Conservation (phyloP, 1,140 invertebrate species). For the Cotesia vestalis region DNA sequence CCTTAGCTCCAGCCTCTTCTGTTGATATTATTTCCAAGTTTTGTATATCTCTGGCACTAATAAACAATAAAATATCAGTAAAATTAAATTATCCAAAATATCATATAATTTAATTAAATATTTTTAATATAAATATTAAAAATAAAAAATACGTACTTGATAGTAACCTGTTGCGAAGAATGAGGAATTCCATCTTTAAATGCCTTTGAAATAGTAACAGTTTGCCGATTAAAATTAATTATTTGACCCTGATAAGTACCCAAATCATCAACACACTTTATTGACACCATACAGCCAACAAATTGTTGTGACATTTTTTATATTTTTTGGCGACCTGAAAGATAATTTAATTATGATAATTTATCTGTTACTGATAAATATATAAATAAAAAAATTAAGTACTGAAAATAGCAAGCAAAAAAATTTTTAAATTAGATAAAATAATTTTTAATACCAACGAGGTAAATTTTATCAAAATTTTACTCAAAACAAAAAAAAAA, state of each 20-base stretch:
- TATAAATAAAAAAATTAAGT: too few species aligned
- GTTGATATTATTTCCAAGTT: conserved; percentile 71
- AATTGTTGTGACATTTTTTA: conserved; percentile 71
- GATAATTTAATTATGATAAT: too few species aligned
- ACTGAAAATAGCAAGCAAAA: too few species aligned
- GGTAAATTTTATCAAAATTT: too few species aligned
- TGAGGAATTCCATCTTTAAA: conserved; percentile 84
- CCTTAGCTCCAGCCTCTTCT: conserved; percentile 54
- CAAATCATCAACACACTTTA: conserved; percentile 74
- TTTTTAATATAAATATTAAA: neutral
- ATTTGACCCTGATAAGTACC: conserved; percentile 85
- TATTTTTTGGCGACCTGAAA: too few species aligned
- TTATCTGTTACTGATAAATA: too few species aligned
- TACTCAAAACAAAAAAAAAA: neutral
- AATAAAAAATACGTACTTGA: conserved; percentile 61
- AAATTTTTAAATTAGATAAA: too few species aligned
- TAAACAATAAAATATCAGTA: conserved; percentile 32
- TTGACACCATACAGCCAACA: conserved; percentile 80
- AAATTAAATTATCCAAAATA: neutral
- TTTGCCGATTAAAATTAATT: conserved; percentile 73
- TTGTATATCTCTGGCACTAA: conserved; percentile 70
- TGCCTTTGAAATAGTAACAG: conserved; percentile 79
- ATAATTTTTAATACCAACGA: too few species aligned
- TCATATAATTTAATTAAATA: conserved; percentile 15
- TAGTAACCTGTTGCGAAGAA: conserved; percentile 68